Percentiles rank a stretch among this genome's conserved stretches.
Conservation (phyloP, 1,140 invertebrate genomes). For the Zaprionus vittiger region DNA sequence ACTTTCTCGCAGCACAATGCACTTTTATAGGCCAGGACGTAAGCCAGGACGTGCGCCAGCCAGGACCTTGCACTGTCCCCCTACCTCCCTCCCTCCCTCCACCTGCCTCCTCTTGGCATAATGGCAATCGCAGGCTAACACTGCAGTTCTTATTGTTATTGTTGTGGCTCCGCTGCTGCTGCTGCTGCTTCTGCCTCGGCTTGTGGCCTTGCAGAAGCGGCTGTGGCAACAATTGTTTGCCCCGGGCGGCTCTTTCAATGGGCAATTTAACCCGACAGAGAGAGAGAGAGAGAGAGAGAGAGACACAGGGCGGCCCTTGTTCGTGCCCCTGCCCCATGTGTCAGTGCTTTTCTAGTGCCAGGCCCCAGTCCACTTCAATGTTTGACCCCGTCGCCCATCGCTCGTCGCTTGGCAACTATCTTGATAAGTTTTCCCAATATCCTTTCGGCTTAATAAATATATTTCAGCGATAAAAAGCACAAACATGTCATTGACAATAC, state of each 20-base stretch:
- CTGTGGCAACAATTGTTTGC: constrained; percentile 66
- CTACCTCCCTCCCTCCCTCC: not conserved
- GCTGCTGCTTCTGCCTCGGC: constrained; percentile 1
- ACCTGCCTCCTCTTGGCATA: constrained; percentile 18
- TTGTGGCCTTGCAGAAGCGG: constrained; percentile 54
- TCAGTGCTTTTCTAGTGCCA: not conserved
- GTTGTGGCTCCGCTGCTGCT: constrained; percentile 31
- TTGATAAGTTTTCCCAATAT: constrained; percentile 71
- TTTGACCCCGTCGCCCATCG: not conserved
- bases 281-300: constrained; percentile 53
- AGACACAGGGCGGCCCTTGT: constrained; percentile 48
- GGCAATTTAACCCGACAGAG: constrained; percentile 66
- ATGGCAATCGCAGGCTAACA: constrained; percentile 55
- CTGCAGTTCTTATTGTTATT: constrained; percentile 38
- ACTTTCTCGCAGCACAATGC: constrained; percentile 62
- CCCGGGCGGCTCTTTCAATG: constrained; percentile 70
- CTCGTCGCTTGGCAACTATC: constrained; percentile 52
- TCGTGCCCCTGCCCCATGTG: not conserved
- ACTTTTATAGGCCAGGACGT: constrained; percentile 50
- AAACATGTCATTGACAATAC: constrained; percentile 51
- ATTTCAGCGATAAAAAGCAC: constrained; percentile 56
- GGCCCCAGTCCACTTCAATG: not conserved
- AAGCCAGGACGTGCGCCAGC: constrained; percentile 12
- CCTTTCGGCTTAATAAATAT: constrained; percentile 68
- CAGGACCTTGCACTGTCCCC: not conserved